Evolutionary conservation across 2,797 vertebrate species (phyloP), one percentile per base, ranked within the genome.

Genomic region (Benthosema pterotum): DNA sequence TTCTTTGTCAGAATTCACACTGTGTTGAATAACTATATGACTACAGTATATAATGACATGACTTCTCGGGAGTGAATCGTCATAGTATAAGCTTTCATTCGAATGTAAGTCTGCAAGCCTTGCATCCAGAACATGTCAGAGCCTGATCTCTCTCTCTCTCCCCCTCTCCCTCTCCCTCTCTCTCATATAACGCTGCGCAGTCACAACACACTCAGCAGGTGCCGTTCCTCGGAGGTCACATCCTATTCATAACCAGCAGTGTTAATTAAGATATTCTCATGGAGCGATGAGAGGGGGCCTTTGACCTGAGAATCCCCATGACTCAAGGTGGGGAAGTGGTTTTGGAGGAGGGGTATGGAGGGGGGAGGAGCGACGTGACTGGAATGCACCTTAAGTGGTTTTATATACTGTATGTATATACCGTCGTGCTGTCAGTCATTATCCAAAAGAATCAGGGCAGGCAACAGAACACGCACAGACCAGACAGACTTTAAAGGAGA

Each of bases 201-300:
- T 67, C 60, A 63, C 66, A 25, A 25, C 32, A 38, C 8, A 60
- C 46, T 22, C 28, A 13, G 15, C 57, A 49, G 63, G 60, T 28
- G 0, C 71, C 42, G 67, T 57, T 46, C 57, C 54, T 61, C n/a
- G 38, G 60, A 78, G 78, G 69, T 84, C 80, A 80, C 80, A 59
- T 73, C 73, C 46, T 3, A 63, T 71, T 77, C 80, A 57, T 75
- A 69, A 69, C 74, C 78, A 43, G 60, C 69, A 53, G 64, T 64
- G 72, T 76, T 84, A 86, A 89, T 90, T 85, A 88, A 32, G 65
- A 79, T 79, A 55, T 72, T 75, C 69, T 77, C 68, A 80, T 42
- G 65, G 76, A 82, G 74, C 63, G 72, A 83, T 57, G 73, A 83
- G 71, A 54, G 59, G 64, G 60, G 64, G 22, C 65, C 60, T 73